Evolutionary conservation across 92 coral and sea anemone genomes (phyloP).

Genomic region (Blastomussa wellsi): DNA sequence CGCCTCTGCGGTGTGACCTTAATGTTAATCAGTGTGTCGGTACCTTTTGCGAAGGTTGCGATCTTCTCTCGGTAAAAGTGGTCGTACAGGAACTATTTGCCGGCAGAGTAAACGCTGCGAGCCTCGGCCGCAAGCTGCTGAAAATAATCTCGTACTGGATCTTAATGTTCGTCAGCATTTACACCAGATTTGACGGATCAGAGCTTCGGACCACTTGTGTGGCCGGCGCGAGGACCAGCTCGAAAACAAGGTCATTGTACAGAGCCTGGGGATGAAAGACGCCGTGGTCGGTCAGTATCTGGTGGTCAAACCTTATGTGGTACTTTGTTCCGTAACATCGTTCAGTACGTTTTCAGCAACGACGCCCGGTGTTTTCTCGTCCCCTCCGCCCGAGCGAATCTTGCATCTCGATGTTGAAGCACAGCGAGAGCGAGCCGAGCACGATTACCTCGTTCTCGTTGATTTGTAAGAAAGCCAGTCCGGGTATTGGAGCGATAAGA

Average conservation of each 20-base stretch:
- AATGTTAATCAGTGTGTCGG: background rate
- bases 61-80: conserved; percentile 1
- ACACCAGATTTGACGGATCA: no score
- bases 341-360: no score
- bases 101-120: background rate
- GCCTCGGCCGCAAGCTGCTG: conserved; percentile 2
- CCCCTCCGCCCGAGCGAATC: background rate
- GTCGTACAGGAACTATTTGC: conserved; percentile 9
- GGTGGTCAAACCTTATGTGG: conserved; percentile 1
- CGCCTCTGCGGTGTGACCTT: conserved; percentile 6
- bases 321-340: background rate
- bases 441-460: conserved; percentile 22
- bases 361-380: background rate
- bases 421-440: conserved; percentile 6
- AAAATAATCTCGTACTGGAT: conserved; percentile 13
- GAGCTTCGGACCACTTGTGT: no score
- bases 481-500: no score
- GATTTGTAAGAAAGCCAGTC: no score
- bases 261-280: conserved; percentile 1
- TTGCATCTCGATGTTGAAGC: background rate
- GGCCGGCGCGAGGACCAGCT: no score
- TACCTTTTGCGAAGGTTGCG: background rate
- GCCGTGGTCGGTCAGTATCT: conserved; percentile 20
- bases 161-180: conserved; percentile 4
- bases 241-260: no score